Evolutionary conservation across 2,113 vertebrate genomes (phyloP).

Genomic region (Aspidoscelis tigris): DNA sequence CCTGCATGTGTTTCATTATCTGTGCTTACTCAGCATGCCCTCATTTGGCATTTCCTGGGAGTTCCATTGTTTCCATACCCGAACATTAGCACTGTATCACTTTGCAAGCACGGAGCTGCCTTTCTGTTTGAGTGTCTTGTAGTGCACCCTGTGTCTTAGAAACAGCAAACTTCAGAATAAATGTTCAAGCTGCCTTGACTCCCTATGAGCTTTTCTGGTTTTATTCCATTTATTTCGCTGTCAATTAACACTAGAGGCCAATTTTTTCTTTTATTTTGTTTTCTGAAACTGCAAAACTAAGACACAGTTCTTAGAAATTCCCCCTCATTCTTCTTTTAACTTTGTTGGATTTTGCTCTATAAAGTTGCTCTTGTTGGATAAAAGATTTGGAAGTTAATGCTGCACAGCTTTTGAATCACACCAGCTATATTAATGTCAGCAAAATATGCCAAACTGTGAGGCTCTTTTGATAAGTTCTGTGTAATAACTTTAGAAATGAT

Average conservation of each 20-base stretch:
- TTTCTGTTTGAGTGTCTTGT: neutral
- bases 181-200: neutral
- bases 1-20: neutral
- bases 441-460: constrained; percentile 1
- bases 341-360: constrained; percentile 32
- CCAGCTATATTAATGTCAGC: constrained; percentile 15
- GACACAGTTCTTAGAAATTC: neutral
- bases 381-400: constrained; percentile 18
- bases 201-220: constrained; percentile 10
- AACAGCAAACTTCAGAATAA: neutral
- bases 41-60: neutral
- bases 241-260: constrained; percentile 10
- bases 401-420: constrained; percentile 1
- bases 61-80: neutral
- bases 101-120: neutral
- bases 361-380: constrained; percentile 22
- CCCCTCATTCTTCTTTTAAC: neutral
- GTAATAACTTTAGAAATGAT: constrained; percentile 13
- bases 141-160: neutral
- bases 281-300: constrained; percentile 23
- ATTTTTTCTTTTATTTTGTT: neutral
- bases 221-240: neutral
- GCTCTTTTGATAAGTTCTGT: constrained; percentile 28
- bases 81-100: neutral
- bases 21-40: rapidly evolving